Conservation (phyloP, 2,797 vertebrate species). For the Acanthornis magna region DNA sequence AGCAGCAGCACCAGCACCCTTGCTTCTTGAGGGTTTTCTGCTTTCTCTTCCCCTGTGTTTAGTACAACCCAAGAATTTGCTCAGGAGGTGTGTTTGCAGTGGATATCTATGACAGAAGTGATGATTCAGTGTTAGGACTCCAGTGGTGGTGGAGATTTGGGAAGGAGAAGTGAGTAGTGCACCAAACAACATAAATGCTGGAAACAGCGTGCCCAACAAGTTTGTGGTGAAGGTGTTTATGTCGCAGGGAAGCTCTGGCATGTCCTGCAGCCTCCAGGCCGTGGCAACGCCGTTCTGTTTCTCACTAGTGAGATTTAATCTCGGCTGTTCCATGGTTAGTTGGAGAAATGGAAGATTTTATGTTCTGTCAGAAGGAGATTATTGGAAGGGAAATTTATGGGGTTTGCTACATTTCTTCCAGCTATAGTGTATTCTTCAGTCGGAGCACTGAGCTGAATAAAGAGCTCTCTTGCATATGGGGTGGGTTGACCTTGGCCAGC, state of each 20-base stretch:
- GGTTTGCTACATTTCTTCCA: conserved; percentile 15
- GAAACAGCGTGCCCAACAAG: fast-evolving
- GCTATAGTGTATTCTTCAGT: background rate
- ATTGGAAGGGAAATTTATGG: background rate
- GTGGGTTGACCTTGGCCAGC: background rate
- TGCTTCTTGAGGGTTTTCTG: background rate
- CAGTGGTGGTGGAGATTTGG: background rate
- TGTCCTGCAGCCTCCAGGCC: background rate
- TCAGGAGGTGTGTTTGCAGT: fast-evolving
- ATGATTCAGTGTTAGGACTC: background rate
- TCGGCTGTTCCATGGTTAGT: background rate
- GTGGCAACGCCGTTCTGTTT: background rate
- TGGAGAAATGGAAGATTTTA: background rate
- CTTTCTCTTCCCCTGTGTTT: background rate
- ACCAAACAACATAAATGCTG: background rate
- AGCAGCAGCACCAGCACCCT: background rate
- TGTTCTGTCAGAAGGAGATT: conserved; percentile 1
- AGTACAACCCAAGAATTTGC: background rate
- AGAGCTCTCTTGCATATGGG: background rate
- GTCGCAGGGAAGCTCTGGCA: background rate
- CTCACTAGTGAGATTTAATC: background rate
- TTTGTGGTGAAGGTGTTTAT: background rate
- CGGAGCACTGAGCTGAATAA: background rate
- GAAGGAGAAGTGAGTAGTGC: background rate
- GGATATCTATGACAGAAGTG: background rate